Conservation (phyloP, 2,888 invertebrate species). For the Gryllus longicercus region DNA sequence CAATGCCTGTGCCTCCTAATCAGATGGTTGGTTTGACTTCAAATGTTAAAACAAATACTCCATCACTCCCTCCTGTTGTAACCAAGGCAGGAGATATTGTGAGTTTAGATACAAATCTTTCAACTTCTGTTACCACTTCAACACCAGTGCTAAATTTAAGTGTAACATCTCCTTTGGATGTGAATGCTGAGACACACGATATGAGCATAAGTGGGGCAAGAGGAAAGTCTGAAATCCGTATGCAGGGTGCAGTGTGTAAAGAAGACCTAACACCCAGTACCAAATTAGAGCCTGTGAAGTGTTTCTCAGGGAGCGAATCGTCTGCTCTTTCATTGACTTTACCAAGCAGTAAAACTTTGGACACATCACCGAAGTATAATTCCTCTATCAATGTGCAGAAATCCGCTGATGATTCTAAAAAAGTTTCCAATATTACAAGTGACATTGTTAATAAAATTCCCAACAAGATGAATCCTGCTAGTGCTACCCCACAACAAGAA, state of each 20-base stretch:
- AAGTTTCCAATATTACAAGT: conserved; percentile 22
- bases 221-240: not conserved
- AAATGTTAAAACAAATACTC: conserved; percentile 22
- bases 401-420: conserved; percentile 29
- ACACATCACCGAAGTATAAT: conserved; percentile 30
- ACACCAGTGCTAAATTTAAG: conserved; percentile 3
- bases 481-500: conserved; percentile 54
- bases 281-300: conserved; percentile 29
- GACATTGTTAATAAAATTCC: conserved; percentile 31
- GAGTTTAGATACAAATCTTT: conserved; percentile 28
- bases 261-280: conserved; percentile 29
- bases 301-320: conserved; percentile 24
- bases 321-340: conserved; percentile 27
- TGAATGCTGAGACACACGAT: not conserved
- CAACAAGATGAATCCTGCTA: conserved; percentile 30
- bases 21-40: not conserved
- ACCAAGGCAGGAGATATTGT: conserved; percentile 27
- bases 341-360: conserved; percentile 27
- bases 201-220: not conserved
- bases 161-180: conserved; percentile 1
- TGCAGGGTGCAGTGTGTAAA: not conserved
- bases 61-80: conserved; percentile 25
- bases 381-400: conserved; percentile 26
- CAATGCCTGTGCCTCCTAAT: conserved; percentile 12
- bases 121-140: conserved; percentile 11